Evolutionary conservation across 2,797 vertebrate genomes (phyloP).

Genomic region (Coracias cyanogaster): DNA sequence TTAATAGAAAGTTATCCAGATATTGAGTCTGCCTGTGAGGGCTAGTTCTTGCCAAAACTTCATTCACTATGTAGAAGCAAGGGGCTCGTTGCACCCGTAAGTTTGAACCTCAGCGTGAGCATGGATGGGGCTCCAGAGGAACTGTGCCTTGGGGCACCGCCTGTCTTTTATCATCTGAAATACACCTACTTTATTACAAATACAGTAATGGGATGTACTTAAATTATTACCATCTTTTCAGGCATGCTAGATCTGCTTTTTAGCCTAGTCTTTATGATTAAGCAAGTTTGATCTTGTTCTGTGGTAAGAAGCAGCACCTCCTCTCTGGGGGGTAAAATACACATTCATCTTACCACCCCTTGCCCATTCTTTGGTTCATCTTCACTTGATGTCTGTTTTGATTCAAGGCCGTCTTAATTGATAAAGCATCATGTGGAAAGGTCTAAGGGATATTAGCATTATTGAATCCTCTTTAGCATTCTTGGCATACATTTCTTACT

Average conservation of each 20-base stretch:
- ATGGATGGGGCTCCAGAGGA: not conserved
- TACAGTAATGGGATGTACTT: not conserved
- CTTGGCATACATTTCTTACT: not conserved
- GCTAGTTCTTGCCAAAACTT: not conserved
- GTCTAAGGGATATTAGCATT: not conserved
- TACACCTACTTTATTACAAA: not conserved
- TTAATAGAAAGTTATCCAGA: not conserved
- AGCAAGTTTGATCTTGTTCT: not conserved
- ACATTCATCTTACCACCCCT: not conserved
- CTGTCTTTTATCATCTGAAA: constrained; percentile 11
- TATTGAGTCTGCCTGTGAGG: not conserved
- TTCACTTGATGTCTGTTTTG: not conserved
- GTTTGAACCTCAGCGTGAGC: not conserved
- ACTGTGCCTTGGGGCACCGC: not conserved
- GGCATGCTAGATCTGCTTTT: not conserved
- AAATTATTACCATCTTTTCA: not conserved
- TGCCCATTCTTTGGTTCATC: not conserved
- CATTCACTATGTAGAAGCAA: not conserved
- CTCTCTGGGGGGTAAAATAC: not conserved
- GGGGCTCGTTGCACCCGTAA: not conserved
- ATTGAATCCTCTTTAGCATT: not conserved
- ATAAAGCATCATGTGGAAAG: not conserved
- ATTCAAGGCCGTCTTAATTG: not conserved
- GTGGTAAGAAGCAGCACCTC: not conserved
- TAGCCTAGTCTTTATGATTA: not conserved